Conservation (phyloP, 2,888 invertebrate genomes). For the Entomobrya proxima region DNA sequence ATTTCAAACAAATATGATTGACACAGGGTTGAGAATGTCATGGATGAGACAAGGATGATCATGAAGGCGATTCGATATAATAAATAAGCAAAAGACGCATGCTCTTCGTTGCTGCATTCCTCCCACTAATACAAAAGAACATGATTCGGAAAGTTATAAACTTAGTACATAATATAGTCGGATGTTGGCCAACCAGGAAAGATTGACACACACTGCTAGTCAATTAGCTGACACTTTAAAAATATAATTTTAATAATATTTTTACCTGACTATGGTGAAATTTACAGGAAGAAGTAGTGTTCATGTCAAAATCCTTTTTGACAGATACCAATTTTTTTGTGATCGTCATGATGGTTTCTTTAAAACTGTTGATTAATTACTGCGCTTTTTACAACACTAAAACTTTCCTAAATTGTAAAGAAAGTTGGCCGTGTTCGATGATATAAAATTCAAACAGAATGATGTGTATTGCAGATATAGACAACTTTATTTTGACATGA, state of each 20-base stretch:
- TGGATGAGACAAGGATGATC: conserved; percentile 28
- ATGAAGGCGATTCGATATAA: conserved; percentile 54
- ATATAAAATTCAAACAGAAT: too few relatives aligned
- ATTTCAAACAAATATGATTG: conserved; percentile 64
- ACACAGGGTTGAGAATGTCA: conserved; percentile 58
- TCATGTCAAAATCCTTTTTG: conserved; percentile 49
- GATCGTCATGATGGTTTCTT: not conserved
- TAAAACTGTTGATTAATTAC: not conserved
- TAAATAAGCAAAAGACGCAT: conserved; percentile 49
- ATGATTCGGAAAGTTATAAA: too few relatives aligned
- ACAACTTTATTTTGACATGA: not conserved
- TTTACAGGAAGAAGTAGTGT: conserved; percentile 9
- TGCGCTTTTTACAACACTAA: not conserved
- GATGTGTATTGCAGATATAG: too few relatives aligned
- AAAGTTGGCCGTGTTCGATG: too few relatives aligned
- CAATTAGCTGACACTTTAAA: too few relatives aligned
- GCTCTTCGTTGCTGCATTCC: conserved; percentile 32
- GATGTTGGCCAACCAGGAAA: not conserved
- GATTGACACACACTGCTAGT: too few relatives aligned
- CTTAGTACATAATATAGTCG: not conserved
- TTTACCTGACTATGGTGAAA: conserved; percentile 55
- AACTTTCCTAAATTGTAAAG: not conserved
- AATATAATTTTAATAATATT: not conserved
- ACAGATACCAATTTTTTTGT: not conserved
- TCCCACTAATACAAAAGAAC: conserved; percentile 49